A percentile compares a stretch with the other conserved stretches of the same genome.
These are phyloP conservation scores for Lycaena phlaeas DNA, from an alignment of 2,888 invertebrate species.

Conservation along the genomic window DNA sequence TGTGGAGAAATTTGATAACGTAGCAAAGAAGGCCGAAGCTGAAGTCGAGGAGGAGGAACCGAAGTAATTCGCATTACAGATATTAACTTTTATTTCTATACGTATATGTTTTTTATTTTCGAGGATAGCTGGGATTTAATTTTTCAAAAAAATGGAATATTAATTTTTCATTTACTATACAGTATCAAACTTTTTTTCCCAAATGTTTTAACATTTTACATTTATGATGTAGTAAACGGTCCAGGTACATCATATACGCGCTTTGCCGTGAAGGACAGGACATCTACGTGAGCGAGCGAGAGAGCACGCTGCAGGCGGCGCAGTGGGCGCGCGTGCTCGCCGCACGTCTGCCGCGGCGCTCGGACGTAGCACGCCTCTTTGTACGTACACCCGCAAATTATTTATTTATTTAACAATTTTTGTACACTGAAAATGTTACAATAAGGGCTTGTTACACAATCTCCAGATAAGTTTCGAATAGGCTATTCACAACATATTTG, in stretches of 20 bases:
- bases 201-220: no score
- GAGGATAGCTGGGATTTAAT: no score
- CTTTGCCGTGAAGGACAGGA: conserved; percentile 86
- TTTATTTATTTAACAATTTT: neutral
- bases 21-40: conserved; percentile 36
- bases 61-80: neutral
- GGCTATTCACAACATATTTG: no score
- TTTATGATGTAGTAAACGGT: no score
- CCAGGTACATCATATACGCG: conserved; percentile 44
- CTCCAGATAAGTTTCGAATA: no score
- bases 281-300: conserved; percentile 84
- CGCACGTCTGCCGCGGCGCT: conserved; percentile 32
- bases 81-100: no score
- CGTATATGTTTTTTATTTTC: no score
- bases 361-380: conserved; percentile 18
- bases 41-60: conserved; percentile 27
- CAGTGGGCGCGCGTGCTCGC: conserved; percentile 85
- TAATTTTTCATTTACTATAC: no score
- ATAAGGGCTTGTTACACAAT: no score
- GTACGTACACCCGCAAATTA: conserved; percentile 13
- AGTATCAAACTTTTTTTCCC: no score
- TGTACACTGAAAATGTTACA: no score
- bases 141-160: no score
- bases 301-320: conserved; percentile 84
- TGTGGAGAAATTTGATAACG: conserved; percentile 72